These are phyloP conservation scores for Garrulus glandarius DNA, from an alignment of 2,797 vertebrate species.

Conservation along the genomic window DNA sequence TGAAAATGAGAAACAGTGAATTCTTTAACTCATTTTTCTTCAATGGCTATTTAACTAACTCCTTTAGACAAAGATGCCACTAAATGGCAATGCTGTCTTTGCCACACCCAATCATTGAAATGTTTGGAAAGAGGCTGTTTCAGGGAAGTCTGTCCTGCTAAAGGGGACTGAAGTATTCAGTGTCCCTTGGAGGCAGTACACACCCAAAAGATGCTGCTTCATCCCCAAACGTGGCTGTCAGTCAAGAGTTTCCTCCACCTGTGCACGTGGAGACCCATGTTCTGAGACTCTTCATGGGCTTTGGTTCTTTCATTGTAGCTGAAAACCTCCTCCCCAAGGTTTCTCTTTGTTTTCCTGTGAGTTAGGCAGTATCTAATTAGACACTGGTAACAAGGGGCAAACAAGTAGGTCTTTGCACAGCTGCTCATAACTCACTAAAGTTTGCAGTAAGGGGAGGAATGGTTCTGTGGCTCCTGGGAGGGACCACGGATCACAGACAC, in stretches of 20 bases:
- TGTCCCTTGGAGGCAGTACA: not conserved
- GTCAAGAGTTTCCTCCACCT: not conserved
- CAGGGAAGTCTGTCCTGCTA: not conserved
- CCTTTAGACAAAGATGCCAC: not conserved
- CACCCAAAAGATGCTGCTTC: not conserved
- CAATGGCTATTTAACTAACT: not conserved
- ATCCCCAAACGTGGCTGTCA: not conserved
- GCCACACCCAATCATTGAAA: not conserved
- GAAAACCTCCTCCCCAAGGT: not conserved
- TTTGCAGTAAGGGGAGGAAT: not conserved
- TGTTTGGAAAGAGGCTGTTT: not conserved
- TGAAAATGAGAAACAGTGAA: not conserved
- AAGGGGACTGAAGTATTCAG: fast-evolving
- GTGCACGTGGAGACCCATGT: fast-evolving
- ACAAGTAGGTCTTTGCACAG: not conserved
- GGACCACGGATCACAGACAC: not conserved
- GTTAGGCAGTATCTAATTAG: not conserved
- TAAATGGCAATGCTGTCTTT: not conserved
- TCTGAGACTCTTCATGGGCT: not conserved
- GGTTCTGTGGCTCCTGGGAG: not conserved
- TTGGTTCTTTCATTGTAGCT: not conserved
- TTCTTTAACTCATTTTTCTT: not conserved
- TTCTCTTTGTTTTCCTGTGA: not conserved
- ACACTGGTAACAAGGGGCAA: not conserved
- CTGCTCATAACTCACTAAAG: not conserved